These are phyloP conservation scores for Peromyscus maniculatus DNA, from an alignment of 2,113 vertebrate genomes.

Conservation along the genomic window DNA sequence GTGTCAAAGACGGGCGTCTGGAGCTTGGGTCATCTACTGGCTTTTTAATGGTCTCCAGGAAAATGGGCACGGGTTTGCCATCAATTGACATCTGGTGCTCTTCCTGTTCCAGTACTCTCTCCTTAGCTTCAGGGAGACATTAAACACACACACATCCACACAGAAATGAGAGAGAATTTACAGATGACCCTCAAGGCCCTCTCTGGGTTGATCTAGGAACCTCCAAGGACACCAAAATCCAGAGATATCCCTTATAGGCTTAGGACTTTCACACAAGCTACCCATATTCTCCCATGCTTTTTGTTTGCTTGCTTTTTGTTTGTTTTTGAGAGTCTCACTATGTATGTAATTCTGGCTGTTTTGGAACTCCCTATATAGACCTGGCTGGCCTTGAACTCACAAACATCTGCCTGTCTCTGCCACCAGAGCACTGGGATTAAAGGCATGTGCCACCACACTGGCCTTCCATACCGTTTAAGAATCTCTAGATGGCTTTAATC, in stretches of 20 bases:
- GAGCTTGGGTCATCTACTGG: background rate
- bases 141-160: constrained; percentile 39
- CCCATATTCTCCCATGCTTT: background rate
- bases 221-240: background rate
- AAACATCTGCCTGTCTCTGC: background rate
- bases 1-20: background rate
- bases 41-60: constrained; percentile 61
- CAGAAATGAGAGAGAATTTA: constrained; percentile 17
- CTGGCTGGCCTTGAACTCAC: background rate
- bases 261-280: background rate
- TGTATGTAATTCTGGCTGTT: background rate
- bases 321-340: background rate
- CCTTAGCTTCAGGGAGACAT: constrained; percentile 75
- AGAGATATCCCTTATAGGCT: background rate
- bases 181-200: background rate
- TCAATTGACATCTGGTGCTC: background rate
- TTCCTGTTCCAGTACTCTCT: constrained; percentile 65
- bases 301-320: background rate
- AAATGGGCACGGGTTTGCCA: background rate
- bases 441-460: background rate
- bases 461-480: background rate
- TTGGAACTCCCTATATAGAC: background rate
- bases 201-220: background rate
- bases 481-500: background rate
- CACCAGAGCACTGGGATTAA: background rate